Conservation (phyloP, 2,113 vertebrate genomes). For the Hydropotes inermis region DNA sequence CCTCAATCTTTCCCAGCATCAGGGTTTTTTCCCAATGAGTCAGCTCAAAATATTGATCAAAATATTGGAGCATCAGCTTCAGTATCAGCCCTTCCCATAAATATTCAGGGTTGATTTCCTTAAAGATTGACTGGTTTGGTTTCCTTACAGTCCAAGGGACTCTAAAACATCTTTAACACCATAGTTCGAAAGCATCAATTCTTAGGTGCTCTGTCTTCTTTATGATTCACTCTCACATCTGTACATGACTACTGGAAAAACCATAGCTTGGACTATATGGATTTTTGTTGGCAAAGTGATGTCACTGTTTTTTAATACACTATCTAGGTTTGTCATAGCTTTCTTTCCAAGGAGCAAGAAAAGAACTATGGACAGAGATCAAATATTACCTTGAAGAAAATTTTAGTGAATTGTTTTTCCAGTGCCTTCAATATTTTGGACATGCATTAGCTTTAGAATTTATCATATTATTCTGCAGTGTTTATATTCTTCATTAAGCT, state of each 20-base stretch:
- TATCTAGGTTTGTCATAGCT: background rate
- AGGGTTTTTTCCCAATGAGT: background rate
- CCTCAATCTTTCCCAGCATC: background rate
- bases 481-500: background rate
- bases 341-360: background rate
- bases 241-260: background rate
- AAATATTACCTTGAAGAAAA: background rate
- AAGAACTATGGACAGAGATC: background rate
- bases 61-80: background rate
- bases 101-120: background rate
- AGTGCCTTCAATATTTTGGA: background rate
- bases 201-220: background rate
- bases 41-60: background rate
- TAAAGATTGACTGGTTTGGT: background rate
- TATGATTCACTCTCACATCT: background rate
- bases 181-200: background rate
- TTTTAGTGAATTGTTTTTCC: background rate
- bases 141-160: background rate
- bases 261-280: background rate
- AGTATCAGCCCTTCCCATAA: background rate
- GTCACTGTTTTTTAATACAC: background rate
- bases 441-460: background rate
- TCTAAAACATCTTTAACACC: background rate
- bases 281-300: background rate
- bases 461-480: background rate